Conservation (phyloP, 2,797 vertebrate species). For the Vipera latastei region DNA sequence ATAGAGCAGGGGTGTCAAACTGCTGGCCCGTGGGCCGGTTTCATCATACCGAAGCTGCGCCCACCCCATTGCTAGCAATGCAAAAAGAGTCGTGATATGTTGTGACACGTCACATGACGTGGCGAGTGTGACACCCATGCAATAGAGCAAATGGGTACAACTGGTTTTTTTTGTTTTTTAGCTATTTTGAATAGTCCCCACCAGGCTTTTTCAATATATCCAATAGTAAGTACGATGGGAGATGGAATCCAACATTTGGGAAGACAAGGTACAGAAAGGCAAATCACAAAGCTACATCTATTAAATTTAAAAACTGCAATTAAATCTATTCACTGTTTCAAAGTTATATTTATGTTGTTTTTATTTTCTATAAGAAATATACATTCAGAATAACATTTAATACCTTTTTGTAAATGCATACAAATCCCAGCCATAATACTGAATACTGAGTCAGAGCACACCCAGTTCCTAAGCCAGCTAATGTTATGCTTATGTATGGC, state of each 20-base stretch:
- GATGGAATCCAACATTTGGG: neutral
- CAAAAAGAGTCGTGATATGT: too few relatives aligned
- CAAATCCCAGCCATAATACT: neutral
- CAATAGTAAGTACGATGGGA: neutral
- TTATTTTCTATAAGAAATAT: conserved; percentile 3
- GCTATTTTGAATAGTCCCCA: neutral
- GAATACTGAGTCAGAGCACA: neutral
- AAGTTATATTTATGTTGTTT: neutral
- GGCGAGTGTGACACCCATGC: too few relatives aligned
- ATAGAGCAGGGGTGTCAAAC: neutral
- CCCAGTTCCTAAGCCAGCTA: neutral
- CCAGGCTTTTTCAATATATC: neutral
- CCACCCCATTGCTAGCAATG: too few relatives aligned
- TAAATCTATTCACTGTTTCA: neutral
- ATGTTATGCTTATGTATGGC: neutral
- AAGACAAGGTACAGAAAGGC: neutral
- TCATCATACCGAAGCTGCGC: too few relatives aligned
- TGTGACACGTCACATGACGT: too few relatives aligned
- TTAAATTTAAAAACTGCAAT: rapidly evolving
- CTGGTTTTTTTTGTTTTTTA: neutral
- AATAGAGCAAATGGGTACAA: neutral
- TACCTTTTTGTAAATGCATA: neutral
- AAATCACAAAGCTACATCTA: neutral
- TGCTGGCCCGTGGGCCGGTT: too few relatives aligned
- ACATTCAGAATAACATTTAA: neutral